Evolutionary conservation across 1,140 invertebrate species (phyloP), one percentile per base, ranked within the genome.

Genomic region (Ruditapes philippinarum): DNA sequence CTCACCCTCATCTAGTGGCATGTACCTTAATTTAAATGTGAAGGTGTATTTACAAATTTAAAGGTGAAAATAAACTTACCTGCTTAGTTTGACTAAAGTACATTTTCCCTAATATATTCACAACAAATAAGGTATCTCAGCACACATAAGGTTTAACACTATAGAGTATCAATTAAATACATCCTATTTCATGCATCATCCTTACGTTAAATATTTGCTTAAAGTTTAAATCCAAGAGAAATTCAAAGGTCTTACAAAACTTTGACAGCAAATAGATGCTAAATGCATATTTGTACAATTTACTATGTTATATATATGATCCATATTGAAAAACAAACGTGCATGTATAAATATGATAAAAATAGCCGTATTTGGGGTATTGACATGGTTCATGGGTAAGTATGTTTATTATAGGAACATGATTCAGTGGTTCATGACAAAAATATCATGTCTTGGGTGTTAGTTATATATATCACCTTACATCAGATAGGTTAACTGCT

Each of bases 381-480:
- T 70, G 36, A 70, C 65, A 33, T 70, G 22, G 65, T 70, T 62
- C 51, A 54, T 65, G 60, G 12, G 28, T 12, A 65, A 65, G 25
- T 65, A 19, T 38, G 65, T 28, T 70, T 70, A 70, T 70, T 70
- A 38, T 28, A 70, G 65, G 65, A 38, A 70, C 33, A 70, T 70
- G 65, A 70, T 19, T 70, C 65, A 70, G 11, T 70, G 65, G 22
- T 28, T 70, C 65, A 70, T 70, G 65, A 70, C 65, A 70, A 40
- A 70, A 22, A n/a, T 70, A 70, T 70, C 65, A 70, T 70, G 65
- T 40, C 1, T 28, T 62, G 57, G 5, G 57, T 62, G 57, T 62
- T 28, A 62, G 33, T 36, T 70, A n/a, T 70, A 36, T 38, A 70
- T 70, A 65, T 65, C 60, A 19, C 14, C 3, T 57, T 57, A 62